phyloP scores from a whole-genome alignment of 2,888 invertebrate genomes.

The Linnaemya tessellans region DNA sequence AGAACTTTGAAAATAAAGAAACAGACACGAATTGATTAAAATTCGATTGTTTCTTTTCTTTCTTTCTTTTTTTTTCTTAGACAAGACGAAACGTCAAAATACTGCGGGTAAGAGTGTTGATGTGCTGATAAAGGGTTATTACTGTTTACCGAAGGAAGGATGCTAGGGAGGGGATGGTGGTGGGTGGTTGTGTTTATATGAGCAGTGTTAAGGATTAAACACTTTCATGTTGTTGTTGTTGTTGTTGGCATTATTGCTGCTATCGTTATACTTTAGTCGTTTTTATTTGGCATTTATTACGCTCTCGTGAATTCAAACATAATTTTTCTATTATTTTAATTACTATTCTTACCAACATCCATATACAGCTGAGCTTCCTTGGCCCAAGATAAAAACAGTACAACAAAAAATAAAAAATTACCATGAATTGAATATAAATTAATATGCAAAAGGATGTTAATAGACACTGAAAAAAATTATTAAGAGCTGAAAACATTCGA shows the following conservation, averaged over 20 bases:
- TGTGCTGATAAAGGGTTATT: constrained; percentile 51
- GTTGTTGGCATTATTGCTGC: constrained; percentile 29
- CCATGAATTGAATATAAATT: constrained; percentile 31
- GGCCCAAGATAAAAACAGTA: constrained; percentile 25
- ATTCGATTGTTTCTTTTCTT: constrained; percentile 82
- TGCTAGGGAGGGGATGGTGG: background rate
- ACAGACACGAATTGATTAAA: constrained; percentile 82
- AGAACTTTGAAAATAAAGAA: constrained; percentile 54
- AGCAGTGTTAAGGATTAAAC: constrained; percentile 71
- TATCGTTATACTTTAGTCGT: constrained; percentile 76
- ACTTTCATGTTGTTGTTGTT: constrained; percentile 42
- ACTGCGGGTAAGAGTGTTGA: constrained; percentile 51
- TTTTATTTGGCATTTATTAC: constrained; percentile 81
- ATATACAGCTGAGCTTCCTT: background rate
- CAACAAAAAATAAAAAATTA: constrained; percentile 12
- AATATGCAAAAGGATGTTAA: constrained; percentile 44
- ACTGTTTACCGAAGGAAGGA: background rate
- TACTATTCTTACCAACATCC: constrained; percentile 61
- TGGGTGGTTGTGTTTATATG: constrained; percentile 27
- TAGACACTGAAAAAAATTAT: constrained; percentile 12
- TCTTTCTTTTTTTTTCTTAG: constrained; percentile 73
- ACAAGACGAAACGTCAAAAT: constrained; percentile 48
- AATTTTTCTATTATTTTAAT: constrained; percentile 74
- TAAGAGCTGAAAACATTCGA: background rate
- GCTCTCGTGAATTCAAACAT: constrained; percentile 76